A percentile compares a stretch with the other conserved stretches of the same genome.
Evolutionary conservation across 2,888 invertebrate species (phyloP).

Genomic region (Chamaedrilus cognettii): DNA sequence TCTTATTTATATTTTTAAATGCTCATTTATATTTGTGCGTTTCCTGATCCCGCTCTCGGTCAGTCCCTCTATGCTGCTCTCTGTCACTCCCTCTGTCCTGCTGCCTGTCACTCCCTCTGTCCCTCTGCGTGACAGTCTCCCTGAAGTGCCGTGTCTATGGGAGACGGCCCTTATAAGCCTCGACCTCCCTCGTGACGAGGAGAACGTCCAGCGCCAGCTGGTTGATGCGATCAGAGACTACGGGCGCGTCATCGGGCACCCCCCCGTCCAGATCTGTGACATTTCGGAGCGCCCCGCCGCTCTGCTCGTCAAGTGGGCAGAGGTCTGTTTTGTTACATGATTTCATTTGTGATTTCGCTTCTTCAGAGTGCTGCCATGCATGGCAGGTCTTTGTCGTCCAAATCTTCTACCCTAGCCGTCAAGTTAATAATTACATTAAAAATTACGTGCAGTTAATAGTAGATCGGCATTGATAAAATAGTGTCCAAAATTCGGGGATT

Average conservation of each 20-base stretch:
- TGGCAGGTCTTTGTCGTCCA: not conserved
- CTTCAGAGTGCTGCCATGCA: not conserved
- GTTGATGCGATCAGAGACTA: constrained; percentile 43
- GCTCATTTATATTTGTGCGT: no score
- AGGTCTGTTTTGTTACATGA: constrained; percentile 49
- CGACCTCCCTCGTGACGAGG: constrained; percentile 52
- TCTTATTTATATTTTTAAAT: no score
- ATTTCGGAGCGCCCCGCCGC: constrained; percentile 64
- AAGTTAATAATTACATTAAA: no score
- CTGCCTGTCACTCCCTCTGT: not conserved
- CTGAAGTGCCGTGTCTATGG: constrained; percentile 65
- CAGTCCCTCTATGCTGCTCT: no score
- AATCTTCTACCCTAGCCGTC: no score
- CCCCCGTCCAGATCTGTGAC: constrained; percentile 62
- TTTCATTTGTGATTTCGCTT: no score
- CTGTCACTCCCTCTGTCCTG: not conserved
- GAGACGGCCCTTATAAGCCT: constrained; percentile 65
- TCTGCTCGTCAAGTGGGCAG: constrained; percentile 64
- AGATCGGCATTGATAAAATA: no score
- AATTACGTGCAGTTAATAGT: no score
- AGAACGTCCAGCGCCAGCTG: constrained; percentile 36
- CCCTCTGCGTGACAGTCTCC: constrained; percentile 58
- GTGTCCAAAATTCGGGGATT: no score
- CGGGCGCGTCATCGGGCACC: constrained; percentile 51
- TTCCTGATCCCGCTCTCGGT: no score